A percentile compares a stretch with the other conserved stretches of the same genome.
Conservation (phyloP, 1,140 invertebrate genomes). For the Drosophila asahinai region DNA sequence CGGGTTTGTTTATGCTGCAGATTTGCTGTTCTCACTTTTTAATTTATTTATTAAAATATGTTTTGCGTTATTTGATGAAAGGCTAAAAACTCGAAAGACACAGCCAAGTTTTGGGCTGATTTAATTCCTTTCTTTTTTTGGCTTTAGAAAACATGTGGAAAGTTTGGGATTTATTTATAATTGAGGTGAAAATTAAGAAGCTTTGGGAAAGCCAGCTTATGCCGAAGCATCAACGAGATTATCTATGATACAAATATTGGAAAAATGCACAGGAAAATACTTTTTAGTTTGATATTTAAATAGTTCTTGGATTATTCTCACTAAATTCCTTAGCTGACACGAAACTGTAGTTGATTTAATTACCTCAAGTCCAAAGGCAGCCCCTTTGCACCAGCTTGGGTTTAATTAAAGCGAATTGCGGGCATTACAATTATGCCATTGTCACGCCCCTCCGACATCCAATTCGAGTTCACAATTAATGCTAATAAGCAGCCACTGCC, state of each 20-base stretch:
- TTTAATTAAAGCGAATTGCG: slow-evolving; percentile 57
- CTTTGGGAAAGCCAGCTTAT: not conserved
- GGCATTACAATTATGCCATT: slow-evolving; percentile 62
- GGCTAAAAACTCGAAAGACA: not conserved
- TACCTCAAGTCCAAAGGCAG: slow-evolving; percentile 15
- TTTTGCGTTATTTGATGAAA: slow-evolving; percentile 11
- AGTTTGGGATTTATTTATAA: not conserved
- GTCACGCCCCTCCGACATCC: slow-evolving; percentile 38
- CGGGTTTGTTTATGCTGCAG: slow-evolving; percentile 27
- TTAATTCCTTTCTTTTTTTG: not conserved
- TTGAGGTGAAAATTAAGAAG: not conserved
- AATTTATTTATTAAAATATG: slow-evolving; percentile 56
- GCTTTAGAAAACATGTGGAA: not conserved
- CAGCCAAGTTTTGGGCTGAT: slow-evolving; percentile 9
- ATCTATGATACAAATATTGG: not conserved
- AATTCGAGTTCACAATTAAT: slow-evolving; percentile 66
- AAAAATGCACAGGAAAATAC: no score
- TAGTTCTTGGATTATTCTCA: not conserved
- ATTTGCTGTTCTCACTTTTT: slow-evolving; percentile 33
- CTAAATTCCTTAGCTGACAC: not conserved
- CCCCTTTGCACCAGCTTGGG: no score
- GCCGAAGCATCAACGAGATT: not conserved
- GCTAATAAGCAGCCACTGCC: slow-evolving; percentile 50
- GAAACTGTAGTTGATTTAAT: slow-evolving; percentile 6
- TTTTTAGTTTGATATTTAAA: not conserved